Evolutionary conservation across 2,797 vertebrate species (phyloP).

Genomic region (Catharus ustulatus): DNA sequence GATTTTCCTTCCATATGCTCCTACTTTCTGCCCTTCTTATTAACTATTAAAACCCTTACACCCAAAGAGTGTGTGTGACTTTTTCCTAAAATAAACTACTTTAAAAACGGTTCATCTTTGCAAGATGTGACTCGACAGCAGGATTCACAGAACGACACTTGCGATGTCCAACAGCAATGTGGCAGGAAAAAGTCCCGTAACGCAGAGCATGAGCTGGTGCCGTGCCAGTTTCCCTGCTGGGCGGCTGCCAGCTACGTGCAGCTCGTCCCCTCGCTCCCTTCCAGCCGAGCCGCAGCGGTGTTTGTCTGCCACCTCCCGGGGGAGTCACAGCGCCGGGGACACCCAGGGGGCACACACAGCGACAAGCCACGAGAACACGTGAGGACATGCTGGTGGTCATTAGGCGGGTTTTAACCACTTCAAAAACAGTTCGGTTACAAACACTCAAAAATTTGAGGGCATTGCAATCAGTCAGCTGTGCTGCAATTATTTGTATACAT

Average conservation of each 20-base stretch:
- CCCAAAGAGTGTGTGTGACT: accelerated
- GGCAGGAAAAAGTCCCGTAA: not conserved
- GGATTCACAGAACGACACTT: not conserved
- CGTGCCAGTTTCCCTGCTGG: not conserved
- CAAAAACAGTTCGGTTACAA: not conserved
- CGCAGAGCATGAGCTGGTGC: not conserved
- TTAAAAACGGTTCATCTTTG: not conserved
- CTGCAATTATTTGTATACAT: not conserved
- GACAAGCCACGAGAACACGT: accelerated
- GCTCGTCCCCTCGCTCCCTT: not conserved
- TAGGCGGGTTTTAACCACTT: not conserved
- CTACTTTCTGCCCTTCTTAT: not conserved
- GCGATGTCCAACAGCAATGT: not conserved
- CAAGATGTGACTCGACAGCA: not conserved
- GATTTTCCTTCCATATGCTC: not conserved
- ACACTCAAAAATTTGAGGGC: not conserved
- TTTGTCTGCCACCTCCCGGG: slow-evolving; percentile 76
- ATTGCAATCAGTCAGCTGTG: not conserved
- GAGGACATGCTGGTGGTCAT: accelerated
- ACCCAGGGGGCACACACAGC: not conserved
- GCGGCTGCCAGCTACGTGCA: not conserved
- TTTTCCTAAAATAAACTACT: not conserved
- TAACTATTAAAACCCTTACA: not conserved
- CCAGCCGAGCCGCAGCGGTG: not conserved
- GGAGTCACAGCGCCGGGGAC: not conserved